Evolutionary conservation across 2,888 invertebrate genomes (phyloP).

Genomic region (Phytoseiulus persimilis): DNA sequence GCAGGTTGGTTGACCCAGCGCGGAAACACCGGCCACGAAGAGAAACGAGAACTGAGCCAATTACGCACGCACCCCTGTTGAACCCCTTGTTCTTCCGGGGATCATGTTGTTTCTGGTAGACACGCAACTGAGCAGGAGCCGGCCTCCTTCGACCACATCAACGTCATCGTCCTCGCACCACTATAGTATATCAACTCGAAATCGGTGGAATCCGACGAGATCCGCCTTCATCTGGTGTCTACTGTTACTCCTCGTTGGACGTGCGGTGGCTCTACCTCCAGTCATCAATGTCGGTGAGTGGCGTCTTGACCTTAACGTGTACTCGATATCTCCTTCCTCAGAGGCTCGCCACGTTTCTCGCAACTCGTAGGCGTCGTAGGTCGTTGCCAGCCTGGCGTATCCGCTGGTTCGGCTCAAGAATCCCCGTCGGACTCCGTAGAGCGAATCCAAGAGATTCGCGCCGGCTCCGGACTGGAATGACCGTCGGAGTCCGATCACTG

Average conservation of each 20-base stretch:
- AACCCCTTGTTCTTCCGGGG: constrained; percentile 39
- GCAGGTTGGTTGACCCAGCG: background rate
- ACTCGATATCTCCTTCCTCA: no score
- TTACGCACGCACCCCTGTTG: constrained; percentile 32
- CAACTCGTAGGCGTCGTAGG: no score
- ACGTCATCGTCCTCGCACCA: background rate
- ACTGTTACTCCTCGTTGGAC: constrained; percentile 22
- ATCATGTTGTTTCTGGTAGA: constrained; percentile 36
- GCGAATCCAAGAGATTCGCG: background rate
- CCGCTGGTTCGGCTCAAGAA: no score
- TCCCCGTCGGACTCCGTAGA: background rate
- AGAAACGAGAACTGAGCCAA: background rate
- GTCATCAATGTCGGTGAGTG: constrained; percentile 38
- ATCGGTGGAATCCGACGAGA: background rate
- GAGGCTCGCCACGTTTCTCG: no score
- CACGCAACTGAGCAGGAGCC: constrained; percentile 36
- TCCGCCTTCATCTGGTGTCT: constrained; percentile 15
- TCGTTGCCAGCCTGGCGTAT: no score
- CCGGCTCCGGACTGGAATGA: background rate
- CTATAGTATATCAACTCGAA: background rate
- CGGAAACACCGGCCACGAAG: background rate
- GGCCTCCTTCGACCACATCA: constrained; percentile 12
- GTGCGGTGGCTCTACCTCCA: constrained; percentile 28
- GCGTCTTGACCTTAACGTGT: background rate
- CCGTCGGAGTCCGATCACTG: background rate